phyloP scores from a whole-genome alignment of 2,797 vertebrate genomes.

The Podarcis siculus region DNA sequence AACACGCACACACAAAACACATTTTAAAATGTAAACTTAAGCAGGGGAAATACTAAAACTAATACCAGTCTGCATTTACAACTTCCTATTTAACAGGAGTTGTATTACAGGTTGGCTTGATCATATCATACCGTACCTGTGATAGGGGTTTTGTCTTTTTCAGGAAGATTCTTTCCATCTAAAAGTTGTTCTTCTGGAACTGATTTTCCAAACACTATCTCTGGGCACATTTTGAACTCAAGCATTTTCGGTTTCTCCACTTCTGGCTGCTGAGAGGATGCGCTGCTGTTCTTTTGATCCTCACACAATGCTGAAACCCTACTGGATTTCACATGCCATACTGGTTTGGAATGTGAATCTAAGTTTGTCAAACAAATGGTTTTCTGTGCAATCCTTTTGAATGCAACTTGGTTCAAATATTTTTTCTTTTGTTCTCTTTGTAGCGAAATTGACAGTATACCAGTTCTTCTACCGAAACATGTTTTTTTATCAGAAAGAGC shows the following conservation, averaged over 20 bases:
- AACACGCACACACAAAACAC: neutral
- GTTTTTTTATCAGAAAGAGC: conserved; percentile 65
- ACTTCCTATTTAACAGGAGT: neutral
- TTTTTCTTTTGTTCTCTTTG: conserved; percentile 74
- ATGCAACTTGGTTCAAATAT: conserved; percentile 77
- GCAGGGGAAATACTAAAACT: neutral
- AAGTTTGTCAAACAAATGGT: conserved; percentile 77
- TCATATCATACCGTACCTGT: conserved; percentile 71
- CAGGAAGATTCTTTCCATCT: conserved; percentile 32
- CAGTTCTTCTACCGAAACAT: conserved; percentile 54
- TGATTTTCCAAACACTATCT: conserved; percentile 71
- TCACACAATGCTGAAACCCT: neutral
- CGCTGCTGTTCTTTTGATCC: neutral
- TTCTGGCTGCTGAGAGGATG: conserved; percentile 17
- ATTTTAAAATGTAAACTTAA: neutral
- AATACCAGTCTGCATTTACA: neutral
- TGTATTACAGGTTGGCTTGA: neutral
- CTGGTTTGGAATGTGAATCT: conserved; percentile 63
- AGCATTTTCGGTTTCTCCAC: conserved; percentile 57
- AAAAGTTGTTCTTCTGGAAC: conserved; percentile 38
- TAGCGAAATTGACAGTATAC: conserved; percentile 52
- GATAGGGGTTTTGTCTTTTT: conserved; percentile 54
- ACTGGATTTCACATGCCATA: conserved; percentile 35
- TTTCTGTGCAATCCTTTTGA: conserved; percentile 70
- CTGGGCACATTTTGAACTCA: conserved; percentile 80